These are phyloP conservation scores for Epizoanthus fatuus DNA, from an alignment of 92 coral and sea anemone species.

Conservation along the genomic window DNA sequence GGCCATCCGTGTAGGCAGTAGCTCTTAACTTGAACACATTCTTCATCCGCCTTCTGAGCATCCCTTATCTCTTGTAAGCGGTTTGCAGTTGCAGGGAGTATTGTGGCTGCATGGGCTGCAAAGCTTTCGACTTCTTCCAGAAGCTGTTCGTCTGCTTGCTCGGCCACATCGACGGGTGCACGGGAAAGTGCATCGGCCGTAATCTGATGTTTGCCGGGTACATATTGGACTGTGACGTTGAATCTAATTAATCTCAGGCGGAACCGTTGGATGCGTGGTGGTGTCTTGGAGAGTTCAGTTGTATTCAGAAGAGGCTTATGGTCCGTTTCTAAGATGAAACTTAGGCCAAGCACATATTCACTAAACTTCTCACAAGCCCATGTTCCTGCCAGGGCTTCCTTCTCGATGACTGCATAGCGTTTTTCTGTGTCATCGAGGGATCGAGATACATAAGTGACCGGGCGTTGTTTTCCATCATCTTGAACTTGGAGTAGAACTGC, in stretches of 20 bases:
- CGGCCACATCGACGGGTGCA: slow-evolving; percentile 51
- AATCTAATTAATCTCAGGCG: slow-evolving; percentile 70
- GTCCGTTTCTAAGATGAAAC: slow-evolving; percentile 12
- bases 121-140: slow-evolving; percentile 56
- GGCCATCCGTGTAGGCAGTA: no score
- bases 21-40: slow-evolving; percentile 37
- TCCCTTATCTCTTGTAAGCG: slow-evolving; percentile 56
- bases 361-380: neutral
- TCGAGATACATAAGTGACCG: neutral
- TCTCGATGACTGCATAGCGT: slow-evolving; percentile 12
- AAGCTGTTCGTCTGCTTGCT: slow-evolving; percentile 15
- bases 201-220: slow-evolving; percentile 64
- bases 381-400: slow-evolving; percentile 25
- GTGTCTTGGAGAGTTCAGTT: slow-evolving; percentile 49
- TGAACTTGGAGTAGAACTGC: neutral
- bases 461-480: neutral
- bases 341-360: neutral
- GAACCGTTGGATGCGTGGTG: slow-evolving; percentile 19
- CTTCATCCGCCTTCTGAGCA: slow-evolving; percentile 72
- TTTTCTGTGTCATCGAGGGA: neutral
- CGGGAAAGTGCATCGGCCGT: slow-evolving; percentile 64
- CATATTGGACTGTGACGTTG: slow-evolving; percentile 55
- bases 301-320: slow-evolving; percentile 23
- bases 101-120: slow-evolving; percentile 8
- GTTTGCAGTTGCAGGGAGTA: slow-evolving; percentile 18